phyloP scores from a whole-genome alignment of 2,113 vertebrate species.

The Austrofundulus limnaeus region DNA sequence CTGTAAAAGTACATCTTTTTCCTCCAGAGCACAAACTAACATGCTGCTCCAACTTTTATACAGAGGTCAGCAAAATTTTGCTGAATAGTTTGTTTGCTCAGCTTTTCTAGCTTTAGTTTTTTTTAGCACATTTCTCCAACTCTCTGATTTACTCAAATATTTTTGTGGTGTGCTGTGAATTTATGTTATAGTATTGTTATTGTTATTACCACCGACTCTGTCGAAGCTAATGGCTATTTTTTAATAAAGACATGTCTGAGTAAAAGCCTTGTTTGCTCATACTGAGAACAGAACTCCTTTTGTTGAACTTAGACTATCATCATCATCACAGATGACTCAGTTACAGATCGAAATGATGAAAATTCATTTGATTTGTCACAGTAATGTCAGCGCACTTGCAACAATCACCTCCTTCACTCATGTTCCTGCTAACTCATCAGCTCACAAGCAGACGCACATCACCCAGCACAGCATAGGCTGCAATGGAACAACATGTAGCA shows the following conservation, averaged over 20 bases:
- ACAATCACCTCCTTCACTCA: slow-evolving; percentile 62
- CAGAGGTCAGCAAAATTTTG: background rate
- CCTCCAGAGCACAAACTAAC: background rate
- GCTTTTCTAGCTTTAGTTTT: slow-evolving; percentile 1
- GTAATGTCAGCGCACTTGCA: slow-evolving; percentile 48
- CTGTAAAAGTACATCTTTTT: slow-evolving; percentile 8
- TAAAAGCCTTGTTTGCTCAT: background rate
- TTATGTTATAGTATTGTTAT: no score
- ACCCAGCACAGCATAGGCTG: slow-evolving; percentile 40
- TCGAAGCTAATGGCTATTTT: no score
- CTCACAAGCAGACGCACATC: slow-evolving; percentile 43
- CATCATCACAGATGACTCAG: slow-evolving; percentile 32
- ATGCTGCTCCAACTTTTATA: background rate
- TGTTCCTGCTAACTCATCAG: slow-evolving; percentile 62
- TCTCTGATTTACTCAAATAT: no score
- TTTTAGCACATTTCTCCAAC: background rate
- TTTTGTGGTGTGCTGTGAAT: no score
- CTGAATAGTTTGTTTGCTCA: background rate
- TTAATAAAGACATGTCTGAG: background rate
- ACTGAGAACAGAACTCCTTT: background rate
- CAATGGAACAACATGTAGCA: slow-evolving; percentile 32
- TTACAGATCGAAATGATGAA: slow-evolving; percentile 21
- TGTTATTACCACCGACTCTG: no score
- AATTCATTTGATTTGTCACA: slow-evolving; percentile 44
- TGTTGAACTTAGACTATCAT: background rate